Base-by-base conservation (phyloP, 2,888 invertebrate genomes). In the Agonopterix heracliana region DNA sequence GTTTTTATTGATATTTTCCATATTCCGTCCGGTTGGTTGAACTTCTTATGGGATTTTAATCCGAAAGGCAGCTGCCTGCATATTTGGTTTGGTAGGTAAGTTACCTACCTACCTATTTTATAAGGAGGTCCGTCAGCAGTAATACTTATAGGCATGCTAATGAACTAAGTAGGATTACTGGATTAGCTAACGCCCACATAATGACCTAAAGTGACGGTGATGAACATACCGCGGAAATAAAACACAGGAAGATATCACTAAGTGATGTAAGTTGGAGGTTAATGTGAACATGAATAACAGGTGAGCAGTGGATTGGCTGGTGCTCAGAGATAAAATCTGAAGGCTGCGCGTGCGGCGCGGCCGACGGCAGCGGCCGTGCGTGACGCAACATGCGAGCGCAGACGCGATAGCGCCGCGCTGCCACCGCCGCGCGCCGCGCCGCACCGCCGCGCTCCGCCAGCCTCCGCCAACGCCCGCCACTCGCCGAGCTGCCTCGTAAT, bases 351-450 rank as follows among this genome's bases (percentile, higher is more conserved):
- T 64, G 53, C 50, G 49, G 11, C 9, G 59, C 53, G 47, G 52
- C 13, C 36, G 11, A 59, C 60, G 61, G 63, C 55, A 26, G 60
- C 50, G 52, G 54, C 51, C 48, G 51, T 41, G 59, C 61, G 77
- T 82, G 84, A 84, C 82, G 85, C 81, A 83, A 82, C 73, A 70
- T 59, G 66, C 57, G 63, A 60, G 62, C 73, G 78, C 79, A 86
- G 84, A 82, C 85, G 76, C 71, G 69, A 72, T 73, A 82, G 84
- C 86, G 85, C 83, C 84, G 74, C 61, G 69, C 72, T 68, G 58
- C 59, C 57, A 71, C 63, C 65, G 68, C 73, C 67, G 67, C 67
- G 74, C 67, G 3, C 56, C 64, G 69, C 72, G 68, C 59, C 59
- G 59, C 69, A 71, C 63, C 65, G 67, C 73, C 67, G 67, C 67